phyloP scores from a whole-genome alignment of 53 echinoderm and acorn worm species.

The Luidia sarsii region DNA sequence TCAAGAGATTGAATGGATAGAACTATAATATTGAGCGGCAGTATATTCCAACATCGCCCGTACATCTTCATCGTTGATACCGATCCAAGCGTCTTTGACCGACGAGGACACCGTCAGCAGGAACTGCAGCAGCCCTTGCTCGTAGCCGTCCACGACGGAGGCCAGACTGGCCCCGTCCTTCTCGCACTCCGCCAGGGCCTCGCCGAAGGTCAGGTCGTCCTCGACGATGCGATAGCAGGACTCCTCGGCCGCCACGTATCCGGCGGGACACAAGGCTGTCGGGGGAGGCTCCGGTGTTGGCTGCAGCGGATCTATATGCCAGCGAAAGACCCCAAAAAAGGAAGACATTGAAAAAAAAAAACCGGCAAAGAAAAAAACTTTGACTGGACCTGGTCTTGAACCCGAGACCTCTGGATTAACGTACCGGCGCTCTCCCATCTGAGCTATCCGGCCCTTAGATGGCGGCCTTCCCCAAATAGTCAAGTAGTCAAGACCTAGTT shows the following conservation, averaged over 20 bases:
- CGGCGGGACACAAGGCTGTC: neutral
- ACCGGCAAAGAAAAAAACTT: no score
- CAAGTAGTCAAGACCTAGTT: no score
- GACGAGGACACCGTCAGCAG: neutral
- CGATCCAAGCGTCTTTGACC: slow-evolving; percentile 1
- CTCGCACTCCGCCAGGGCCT: slow-evolving; percentile 5
- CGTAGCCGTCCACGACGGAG: slow-evolving; percentile 15
- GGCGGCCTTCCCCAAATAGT: no score
- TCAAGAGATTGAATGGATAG: no score
- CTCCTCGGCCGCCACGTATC: neutral
- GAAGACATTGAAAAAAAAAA: no score
- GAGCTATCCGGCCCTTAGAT: no score
- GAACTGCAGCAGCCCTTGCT: slow-evolving; percentile 36
- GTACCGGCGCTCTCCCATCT: no score
- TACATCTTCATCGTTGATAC: slow-evolving; percentile 8
- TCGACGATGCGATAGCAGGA: slow-evolving; percentile 2
- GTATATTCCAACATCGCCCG: no score
- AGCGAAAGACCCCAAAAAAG: no score
- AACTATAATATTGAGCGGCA: no score
- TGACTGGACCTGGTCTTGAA: no score
- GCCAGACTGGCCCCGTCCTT: slow-evolving; percentile 13
- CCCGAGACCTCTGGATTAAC: no score
- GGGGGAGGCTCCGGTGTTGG: neutral
- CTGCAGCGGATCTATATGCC: neutral
- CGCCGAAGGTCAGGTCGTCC: neutral